Evolutionary conservation across 2,888 invertebrate species (phyloP).

Genomic region (Chirona hameri): DNA sequence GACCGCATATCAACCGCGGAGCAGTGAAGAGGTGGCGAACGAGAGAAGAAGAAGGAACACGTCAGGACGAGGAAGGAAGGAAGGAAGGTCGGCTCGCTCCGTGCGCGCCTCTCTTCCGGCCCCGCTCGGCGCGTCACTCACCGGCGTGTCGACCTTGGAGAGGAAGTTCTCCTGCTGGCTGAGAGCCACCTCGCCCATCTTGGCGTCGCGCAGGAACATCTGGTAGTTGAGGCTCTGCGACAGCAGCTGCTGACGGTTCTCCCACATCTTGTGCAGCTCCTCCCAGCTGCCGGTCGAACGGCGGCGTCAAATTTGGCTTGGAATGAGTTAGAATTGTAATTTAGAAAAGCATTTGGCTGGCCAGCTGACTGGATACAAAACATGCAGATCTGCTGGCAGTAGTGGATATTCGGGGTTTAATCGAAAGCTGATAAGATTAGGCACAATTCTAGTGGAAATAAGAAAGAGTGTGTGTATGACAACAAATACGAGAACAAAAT

Average conservation of each 20-base stretch:
- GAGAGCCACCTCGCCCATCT: conserved; percentile 94
- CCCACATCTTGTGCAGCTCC: conserved; percentile 99
- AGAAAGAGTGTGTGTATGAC: too few species aligned
- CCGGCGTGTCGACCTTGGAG: conserved; percentile 92
- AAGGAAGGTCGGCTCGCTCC: conserved; percentile 9
- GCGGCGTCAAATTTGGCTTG: not conserved
- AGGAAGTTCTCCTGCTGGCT: conserved; percentile 98
- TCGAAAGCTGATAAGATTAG: too few species aligned
- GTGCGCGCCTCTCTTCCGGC: not conserved
- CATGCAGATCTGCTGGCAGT: too few species aligned
- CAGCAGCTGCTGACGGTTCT: conserved; percentile 89
- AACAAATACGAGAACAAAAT: too few species aligned
- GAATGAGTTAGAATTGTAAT: too few species aligned
- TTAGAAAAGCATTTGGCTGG: too few species aligned
- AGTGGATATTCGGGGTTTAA: too few species aligned
- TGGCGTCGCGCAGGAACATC: conserved; percentile 91
- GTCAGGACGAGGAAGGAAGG: too few species aligned
- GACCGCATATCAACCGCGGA: too few species aligned
- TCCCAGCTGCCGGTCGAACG: conserved; percentile 63
- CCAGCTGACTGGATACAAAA: too few species aligned
- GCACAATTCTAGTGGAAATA: too few species aligned
- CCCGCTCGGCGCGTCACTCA: conserved; percentile 46
- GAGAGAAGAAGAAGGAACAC: not conserved
- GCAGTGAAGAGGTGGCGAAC: not conserved
- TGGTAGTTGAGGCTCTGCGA: conserved; percentile 93